Percentiles rank a stretch among this genome's conserved stretches.
Conservation (phyloP, 2,797 vertebrate species). For the Octomys mimax region DNA sequence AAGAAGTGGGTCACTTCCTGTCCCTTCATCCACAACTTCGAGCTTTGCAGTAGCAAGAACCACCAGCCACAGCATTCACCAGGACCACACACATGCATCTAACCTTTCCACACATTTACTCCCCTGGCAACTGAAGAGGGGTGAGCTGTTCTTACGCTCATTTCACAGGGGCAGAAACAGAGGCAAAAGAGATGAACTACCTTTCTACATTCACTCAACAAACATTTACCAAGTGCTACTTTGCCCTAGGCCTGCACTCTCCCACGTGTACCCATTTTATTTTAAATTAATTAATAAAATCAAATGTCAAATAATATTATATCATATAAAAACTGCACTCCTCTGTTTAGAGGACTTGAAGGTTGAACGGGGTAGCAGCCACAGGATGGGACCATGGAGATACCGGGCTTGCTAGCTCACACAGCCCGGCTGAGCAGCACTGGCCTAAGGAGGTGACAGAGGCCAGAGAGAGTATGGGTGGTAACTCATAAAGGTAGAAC, state of each 20-base stretch:
- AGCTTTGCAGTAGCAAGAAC: not conserved
- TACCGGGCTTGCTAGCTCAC: accelerated
- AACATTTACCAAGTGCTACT: not conserved
- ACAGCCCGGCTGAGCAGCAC: not conserved
- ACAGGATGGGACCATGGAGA: accelerated
- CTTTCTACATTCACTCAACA: not conserved
- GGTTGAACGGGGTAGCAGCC: not conserved
- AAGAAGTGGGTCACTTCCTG: not conserved
- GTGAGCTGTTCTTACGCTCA: not conserved
- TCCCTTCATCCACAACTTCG: not conserved
- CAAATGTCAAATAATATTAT: not conserved
- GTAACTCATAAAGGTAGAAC: not conserved
- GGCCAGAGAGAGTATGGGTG: not conserved
- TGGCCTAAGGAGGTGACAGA: no score
- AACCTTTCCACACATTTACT: not conserved
- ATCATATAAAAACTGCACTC: not conserved
- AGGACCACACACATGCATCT: not conserved
- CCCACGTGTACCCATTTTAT: not conserved
- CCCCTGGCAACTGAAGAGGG: not conserved
- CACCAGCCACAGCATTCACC: accelerated
- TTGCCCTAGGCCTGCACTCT: not conserved
- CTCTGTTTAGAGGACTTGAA: not conserved
- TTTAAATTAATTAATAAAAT: not conserved
- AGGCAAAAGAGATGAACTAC: not conserved
- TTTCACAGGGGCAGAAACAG: not conserved